Evolutionary conservation across 2,113 vertebrate species (phyloP).

Genomic region (Pomatorhinus ruficollis): DNA sequence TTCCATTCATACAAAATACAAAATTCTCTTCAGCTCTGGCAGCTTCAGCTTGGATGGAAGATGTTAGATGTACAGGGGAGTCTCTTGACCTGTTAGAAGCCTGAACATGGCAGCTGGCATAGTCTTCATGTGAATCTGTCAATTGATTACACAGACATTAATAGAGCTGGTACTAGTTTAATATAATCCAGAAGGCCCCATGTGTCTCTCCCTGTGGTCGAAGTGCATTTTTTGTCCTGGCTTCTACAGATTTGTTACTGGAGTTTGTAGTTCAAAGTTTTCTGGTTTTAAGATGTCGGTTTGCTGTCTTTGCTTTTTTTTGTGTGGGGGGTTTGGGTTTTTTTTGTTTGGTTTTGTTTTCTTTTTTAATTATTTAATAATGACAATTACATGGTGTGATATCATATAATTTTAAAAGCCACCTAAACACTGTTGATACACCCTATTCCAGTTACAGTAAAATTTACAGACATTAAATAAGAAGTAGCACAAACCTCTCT

Average conservation of each 20-base stretch:
- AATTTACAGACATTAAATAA: not conserved
- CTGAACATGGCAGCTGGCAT: constrained; percentile 99
- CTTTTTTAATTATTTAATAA: not conserved
- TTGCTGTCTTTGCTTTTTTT: not conserved
- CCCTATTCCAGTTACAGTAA: not conserved
- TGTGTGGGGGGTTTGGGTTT: fast-evolving
- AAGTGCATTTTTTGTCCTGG: not conserved
- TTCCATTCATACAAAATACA: constrained; percentile 60
- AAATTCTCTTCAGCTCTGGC: constrained; percentile 26
- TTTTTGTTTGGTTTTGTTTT: not conserved
- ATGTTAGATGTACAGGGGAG: constrained; percentile 93
- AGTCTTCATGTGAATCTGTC: constrained; percentile 99
- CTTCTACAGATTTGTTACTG: not conserved
- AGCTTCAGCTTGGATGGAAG: constrained; percentile 20
- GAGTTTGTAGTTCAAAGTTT: not conserved
- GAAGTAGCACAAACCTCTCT: not conserved
- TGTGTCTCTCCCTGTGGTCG: not conserved
- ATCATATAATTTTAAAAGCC: not conserved
- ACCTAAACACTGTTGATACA: not conserved
- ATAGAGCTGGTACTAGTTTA: not conserved
- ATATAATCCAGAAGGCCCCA: not conserved
- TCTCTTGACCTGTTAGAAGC: constrained; percentile 98
- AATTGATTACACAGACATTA: not conserved
- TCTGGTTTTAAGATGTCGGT: not conserved
- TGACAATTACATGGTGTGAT: not conserved